These are phyloP conservation scores for Oceanodroma tethys DNA, from an alignment of 2,113 vertebrate species.

Conservation along the genomic window DNA sequence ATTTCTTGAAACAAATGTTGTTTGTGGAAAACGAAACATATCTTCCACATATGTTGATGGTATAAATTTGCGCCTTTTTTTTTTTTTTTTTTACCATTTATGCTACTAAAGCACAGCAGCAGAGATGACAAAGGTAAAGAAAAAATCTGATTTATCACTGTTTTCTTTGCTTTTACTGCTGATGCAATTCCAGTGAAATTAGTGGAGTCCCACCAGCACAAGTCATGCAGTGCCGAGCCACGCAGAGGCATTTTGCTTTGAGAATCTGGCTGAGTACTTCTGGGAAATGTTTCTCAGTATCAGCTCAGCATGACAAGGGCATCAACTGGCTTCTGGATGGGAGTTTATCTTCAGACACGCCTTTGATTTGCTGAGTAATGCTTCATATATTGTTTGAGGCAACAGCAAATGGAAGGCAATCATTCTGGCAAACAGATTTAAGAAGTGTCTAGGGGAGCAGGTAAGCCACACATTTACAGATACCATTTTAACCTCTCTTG, in stretches of 20 bases:
- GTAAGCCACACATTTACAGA: background rate
- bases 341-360: background rate
- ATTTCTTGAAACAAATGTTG: background rate
- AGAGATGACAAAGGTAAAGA: background rate
- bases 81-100: background rate
- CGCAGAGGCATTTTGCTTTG: background rate
- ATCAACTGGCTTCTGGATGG: background rate
- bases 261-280: background rate
- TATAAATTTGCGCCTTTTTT: background rate
- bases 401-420: background rate
- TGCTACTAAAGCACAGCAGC: background rate
- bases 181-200: background rate
- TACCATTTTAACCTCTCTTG: background rate
- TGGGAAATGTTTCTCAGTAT: constrained; percentile 5
- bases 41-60: background rate
- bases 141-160: background rate
- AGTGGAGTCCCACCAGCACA: background rate
- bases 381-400: background rate
- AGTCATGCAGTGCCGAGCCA: background rate
- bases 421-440: background rate
- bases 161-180: background rate
- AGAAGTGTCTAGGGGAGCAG: background rate
- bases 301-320: background rate
- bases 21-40: background rate
- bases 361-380: background rate